Evolutionary conservation across 2,113 vertebrate genomes (phyloP), one percentile per base, ranked within the genome.

Genomic region (Thoracochromis brauschi): DNA sequence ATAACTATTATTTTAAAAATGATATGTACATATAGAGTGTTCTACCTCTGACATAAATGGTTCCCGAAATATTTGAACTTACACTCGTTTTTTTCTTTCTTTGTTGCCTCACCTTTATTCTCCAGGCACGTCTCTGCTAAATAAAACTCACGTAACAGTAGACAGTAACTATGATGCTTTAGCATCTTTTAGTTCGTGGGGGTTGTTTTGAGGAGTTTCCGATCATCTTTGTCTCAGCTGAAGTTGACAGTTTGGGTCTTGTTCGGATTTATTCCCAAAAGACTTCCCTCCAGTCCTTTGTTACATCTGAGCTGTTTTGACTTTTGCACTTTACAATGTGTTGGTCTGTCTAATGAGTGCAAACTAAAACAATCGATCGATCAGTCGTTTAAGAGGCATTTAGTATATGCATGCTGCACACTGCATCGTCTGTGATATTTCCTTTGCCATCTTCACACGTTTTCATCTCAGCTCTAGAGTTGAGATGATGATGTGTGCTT

Each of bases 351-450:
- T 42, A 6, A 71, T 14, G 12, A 71, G 65, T 71, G 33, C 35
- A 14, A 24, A 14, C 0, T 0, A 4, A 71, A 68, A 24, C 65
- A 9, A 42, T 40, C 7, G 29, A 60, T 0, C 58, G 2, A 38
- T 38, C 63, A 71, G 11, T 8, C 19, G 8, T 7, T 60, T 60
- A 60, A 60, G 57, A 60, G 16, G 14, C 29, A 33, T 31, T 65
- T 65, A 38, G 19, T 65, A 38, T 4, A 0, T 9, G 65, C 11
- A 71, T 14, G n/a, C 35, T 24, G 65, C 63, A 21, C 1, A 0
- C n/a, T 0, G 65, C n/a, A 71, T 71, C 7, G 4, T 38, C 4
- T 68, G 19, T 68, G 33, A 40, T 21, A 21, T 21, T 40, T 14
- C 63, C 19, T 65, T 38, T 65, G 31, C 60, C 17, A n/a, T n/a